Conservation (phyloP, 2,113 vertebrate genomes). For the Dromiciops gliroides region DNA sequence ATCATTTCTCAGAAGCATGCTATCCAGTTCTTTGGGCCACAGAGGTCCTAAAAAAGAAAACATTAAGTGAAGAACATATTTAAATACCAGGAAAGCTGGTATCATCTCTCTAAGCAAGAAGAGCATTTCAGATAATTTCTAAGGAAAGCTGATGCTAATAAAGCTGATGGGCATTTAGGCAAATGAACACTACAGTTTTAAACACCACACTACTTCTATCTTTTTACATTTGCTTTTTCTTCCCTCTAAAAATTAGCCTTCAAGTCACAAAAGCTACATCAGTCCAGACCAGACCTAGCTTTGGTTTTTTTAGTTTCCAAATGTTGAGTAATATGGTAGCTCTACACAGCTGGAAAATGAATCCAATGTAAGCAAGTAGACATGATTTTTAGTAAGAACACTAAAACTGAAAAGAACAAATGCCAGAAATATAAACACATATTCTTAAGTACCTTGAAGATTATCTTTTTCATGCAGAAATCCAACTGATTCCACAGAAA, state of each 20-base stretch:
- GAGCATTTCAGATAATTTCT: slow-evolving; percentile 80
- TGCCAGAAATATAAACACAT: slow-evolving; percentile 16
- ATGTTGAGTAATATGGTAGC: background rate
- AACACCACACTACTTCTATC: slow-evolving; percentile 60
- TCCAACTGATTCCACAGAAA: slow-evolving; percentile 92
- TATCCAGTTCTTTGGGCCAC: slow-evolving; percentile 90
- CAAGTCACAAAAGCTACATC: background rate
- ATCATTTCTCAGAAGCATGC: slow-evolving; percentile 89
- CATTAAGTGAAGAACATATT: slow-evolving; percentile 59
- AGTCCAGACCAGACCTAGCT: background rate
- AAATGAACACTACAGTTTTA: too few relatives aligned
- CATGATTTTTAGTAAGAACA: background rate
- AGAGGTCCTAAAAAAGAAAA: slow-evolving; percentile 87
- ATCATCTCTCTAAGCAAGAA: slow-evolving; percentile 77
- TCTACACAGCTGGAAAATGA: background rate
- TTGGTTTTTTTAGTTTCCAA: background rate
- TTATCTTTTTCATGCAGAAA: slow-evolving; percentile 94
- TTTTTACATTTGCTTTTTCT: slow-evolving; percentile 30
- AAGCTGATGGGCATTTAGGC: slow-evolving; percentile 80
- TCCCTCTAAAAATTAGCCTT: background rate
- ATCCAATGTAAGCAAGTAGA: slow-evolving; percentile 12
- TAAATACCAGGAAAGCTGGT: slow-evolving; percentile 73
- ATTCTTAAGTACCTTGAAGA: slow-evolving; percentile 82
- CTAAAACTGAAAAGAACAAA: slow-evolving; percentile 40
- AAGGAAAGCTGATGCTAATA: slow-evolving; percentile 83